These are phyloP conservation scores for Campoletis raptor DNA, from an alignment of 2,888 invertebrate genomes.

Conservation along the genomic window DNA sequence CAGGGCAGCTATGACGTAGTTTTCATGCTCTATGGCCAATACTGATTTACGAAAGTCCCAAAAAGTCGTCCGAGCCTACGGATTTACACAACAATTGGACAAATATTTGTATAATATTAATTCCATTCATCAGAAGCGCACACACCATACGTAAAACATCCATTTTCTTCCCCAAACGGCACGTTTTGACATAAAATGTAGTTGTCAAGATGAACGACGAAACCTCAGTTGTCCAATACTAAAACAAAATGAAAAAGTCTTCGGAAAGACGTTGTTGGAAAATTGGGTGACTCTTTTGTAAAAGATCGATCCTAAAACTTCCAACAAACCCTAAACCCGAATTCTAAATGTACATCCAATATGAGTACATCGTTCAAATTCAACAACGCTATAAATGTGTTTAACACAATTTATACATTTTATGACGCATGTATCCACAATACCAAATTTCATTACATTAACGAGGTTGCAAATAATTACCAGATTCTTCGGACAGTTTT, in stretches of 20 bases:
- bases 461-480: background rate
- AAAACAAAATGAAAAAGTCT: background rate
- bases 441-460: background rate
- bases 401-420: no score
- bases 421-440: background rate
- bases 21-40: conserved; percentile 2
- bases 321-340: background rate
- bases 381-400: background rate
- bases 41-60: conserved; percentile 19
- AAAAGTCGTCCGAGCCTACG: background rate
- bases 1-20: conserved; percentile 1
- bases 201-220: background rate
- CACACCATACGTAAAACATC: background rate
- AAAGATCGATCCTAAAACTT: background rate
- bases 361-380: background rate
- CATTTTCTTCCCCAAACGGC: background rate
- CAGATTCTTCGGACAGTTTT: background rate
- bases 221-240: background rate
- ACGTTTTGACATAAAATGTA: background rate
- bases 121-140: background rate
- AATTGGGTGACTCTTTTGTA: background rate
- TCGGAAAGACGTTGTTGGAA: no score
- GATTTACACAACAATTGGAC: conserved; percentile 23
- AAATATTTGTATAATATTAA: conserved; percentile 11
- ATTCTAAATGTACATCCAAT: background rate